Percentiles rank a stretch among this genome's conserved stretches.
These are phyloP conservation scores for Megaceryle maxima DNA, from an alignment of 2,113 vertebrate genomes.

Conservation along the genomic window DNA sequence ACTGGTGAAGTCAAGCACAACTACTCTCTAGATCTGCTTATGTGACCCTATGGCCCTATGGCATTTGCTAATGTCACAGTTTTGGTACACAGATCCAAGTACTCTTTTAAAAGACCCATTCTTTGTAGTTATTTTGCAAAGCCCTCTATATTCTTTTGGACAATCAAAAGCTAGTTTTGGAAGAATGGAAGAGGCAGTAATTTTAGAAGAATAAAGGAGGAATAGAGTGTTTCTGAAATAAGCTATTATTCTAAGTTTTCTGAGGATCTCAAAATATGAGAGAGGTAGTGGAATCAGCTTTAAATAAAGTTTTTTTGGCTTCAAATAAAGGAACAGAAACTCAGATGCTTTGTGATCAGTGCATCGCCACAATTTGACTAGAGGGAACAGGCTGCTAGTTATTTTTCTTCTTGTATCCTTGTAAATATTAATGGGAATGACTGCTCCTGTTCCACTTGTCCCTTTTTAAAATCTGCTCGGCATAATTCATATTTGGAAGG, in stretches of 20 bases:
- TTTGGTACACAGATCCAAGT: background rate
- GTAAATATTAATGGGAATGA: background rate
- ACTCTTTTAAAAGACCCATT: background rate
- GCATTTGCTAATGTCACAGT: background rate
- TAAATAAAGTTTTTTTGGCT: background rate
- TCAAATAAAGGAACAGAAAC: background rate
- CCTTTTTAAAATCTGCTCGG: background rate
- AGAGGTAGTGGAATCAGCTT: background rate
- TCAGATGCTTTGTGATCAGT: background rate
- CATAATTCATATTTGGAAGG: background rate
- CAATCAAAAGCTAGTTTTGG: background rate
- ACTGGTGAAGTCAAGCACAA: background rate
- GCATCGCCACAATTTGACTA: background rate
- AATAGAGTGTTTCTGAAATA: background rate
- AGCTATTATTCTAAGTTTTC: background rate
- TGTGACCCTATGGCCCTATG: background rate
- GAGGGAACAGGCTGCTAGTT: background rate
- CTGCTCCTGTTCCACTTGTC: background rate
- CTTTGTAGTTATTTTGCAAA: background rate
- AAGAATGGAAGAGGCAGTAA: background rate
- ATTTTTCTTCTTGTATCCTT: background rate
- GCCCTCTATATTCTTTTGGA: background rate
- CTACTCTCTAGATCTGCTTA: background rate
- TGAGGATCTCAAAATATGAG: background rate
- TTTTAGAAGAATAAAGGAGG: background rate